Conservation (phyloP, 2,113 vertebrate species). For the Thalassoma bifasciatum region DNA sequence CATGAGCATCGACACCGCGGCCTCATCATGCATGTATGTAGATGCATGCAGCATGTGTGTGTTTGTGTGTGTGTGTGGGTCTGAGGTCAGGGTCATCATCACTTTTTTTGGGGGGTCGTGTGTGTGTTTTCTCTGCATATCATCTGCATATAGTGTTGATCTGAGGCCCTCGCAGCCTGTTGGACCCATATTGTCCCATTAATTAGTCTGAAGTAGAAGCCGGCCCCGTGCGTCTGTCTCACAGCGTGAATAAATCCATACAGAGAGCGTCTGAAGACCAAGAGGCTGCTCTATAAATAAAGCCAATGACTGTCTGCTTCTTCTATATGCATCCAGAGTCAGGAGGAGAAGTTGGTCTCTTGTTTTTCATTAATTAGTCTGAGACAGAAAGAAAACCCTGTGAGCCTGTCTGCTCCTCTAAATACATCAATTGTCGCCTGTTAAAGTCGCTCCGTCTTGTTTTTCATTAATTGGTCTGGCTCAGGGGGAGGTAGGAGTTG, state of each 20-base stretch:
- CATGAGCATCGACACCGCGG: constrained; percentile 22
- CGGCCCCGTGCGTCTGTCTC: constrained; percentile 49
- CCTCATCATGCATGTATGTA: constrained; percentile 71
- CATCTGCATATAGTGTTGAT: constrained; percentile 66
- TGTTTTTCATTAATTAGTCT: constrained; percentile 68
- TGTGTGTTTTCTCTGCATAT: constrained; percentile 47
- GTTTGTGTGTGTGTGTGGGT: not conserved
- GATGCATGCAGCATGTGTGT: constrained; percentile 53
- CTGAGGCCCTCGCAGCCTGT: constrained; percentile 46
- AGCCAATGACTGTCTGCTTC: constrained; percentile 46
- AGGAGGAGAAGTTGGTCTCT: constrained; percentile 34
- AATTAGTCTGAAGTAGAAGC: constrained; percentile 73
- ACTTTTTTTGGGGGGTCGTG: constrained; percentile 18
- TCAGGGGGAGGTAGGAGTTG: not conserved
- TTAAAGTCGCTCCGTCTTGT: constrained; percentile 7
- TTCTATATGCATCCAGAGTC: constrained; percentile 4
- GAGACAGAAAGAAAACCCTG: constrained; percentile 9
- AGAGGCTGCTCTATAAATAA: constrained; percentile 64
- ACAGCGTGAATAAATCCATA: constrained; percentile 66
- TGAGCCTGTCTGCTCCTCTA: constrained; percentile 44
- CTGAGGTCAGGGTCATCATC: constrained; percentile 55
- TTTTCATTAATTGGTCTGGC: constrained; percentile 52
- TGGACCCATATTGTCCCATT: constrained; percentile 55
- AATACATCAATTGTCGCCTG: constrained; percentile 41
- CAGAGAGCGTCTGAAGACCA: constrained; percentile 51